These are phyloP conservation scores for Mythimna impura DNA, from an alignment of 2,888 invertebrate genomes.

Conservation along the genomic window DNA sequence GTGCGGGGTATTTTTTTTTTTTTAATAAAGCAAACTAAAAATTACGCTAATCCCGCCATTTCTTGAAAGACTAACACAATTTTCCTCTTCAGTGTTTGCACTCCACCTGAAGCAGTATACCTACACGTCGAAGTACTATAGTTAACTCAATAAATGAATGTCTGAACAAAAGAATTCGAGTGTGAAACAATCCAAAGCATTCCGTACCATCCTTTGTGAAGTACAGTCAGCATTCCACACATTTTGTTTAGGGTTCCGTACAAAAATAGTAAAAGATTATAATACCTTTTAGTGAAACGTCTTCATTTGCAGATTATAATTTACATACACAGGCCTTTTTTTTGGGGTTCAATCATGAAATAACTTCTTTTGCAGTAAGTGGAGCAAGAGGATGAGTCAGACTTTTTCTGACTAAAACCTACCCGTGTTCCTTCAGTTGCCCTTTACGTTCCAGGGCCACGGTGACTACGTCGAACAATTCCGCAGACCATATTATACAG, in stretches of 20 bases:
- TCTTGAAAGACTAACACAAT: background rate
- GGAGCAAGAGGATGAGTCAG: no score
- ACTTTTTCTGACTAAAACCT: no score
- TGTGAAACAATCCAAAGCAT: conserved; percentile 39
- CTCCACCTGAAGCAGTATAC: background rate
- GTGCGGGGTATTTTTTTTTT: no score
- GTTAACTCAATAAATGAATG: conserved; percentile 33
- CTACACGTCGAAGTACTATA: conserved; percentile 8
- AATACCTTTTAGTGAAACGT: background rate
- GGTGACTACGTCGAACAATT: no score
- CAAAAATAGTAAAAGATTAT: background rate
- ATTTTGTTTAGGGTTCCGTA: conserved; percentile 9
- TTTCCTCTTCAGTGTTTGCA: background rate
- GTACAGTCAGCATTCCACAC: conserved; percentile 24
- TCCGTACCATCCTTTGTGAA: conserved; percentile 35
- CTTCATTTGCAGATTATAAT: background rate
- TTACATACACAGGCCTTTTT: background rate
- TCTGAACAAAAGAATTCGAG: conserved; percentile 16
- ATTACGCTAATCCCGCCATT: background rate
- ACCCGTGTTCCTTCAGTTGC: no score
- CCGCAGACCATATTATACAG: no score
- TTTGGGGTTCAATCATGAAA: no score
- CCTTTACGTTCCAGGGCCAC: no score
- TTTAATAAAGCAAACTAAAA: no score
- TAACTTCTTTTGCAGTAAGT: no score